Evolutionary conservation across 2,113 vertebrate species (phyloP).

Genomic region (Anhinga rufa): DNA sequence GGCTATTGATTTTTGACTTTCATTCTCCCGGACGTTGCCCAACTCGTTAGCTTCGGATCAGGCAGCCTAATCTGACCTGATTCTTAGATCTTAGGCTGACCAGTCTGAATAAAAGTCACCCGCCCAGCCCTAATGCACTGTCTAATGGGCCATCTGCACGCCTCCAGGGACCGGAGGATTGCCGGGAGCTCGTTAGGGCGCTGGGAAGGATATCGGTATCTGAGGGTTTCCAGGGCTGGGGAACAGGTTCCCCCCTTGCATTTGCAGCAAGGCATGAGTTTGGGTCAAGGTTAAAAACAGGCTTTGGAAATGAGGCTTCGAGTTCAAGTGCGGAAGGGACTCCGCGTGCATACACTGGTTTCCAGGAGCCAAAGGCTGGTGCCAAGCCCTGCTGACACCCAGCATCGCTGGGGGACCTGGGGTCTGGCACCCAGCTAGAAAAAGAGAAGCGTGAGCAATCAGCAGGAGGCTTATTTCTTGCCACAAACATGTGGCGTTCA

Average conservation of each 20-base stretch:
- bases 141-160: not conserved
- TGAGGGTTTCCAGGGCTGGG: not conserved
- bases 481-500: not conserved
- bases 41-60: conserved; percentile 1
- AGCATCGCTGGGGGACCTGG: fast-evolving
- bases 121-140: not conserved
- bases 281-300: not conserved
- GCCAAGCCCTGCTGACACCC: not conserved
- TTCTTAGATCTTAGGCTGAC: not conserved
- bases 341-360: fast-evolving
- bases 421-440: not conserved
- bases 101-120: not conserved
- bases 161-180: not conserved
- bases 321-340: not conserved
- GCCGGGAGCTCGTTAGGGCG: fast-evolving
- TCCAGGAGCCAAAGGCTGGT: not conserved
- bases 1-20: conserved; percentile 46
- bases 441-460: not conserved
- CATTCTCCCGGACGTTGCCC: not conserved
- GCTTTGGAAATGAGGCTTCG: not conserved
- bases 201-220: not conserved
- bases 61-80: not conserved
- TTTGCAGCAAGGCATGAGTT: not conserved
- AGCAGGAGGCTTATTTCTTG: not conserved
- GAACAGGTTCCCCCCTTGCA: fast-evolving